These are phyloP conservation scores for Nyctibius bracteatus DNA, from an alignment of 2,113 vertebrate genomes.

Conservation along the genomic window DNA sequence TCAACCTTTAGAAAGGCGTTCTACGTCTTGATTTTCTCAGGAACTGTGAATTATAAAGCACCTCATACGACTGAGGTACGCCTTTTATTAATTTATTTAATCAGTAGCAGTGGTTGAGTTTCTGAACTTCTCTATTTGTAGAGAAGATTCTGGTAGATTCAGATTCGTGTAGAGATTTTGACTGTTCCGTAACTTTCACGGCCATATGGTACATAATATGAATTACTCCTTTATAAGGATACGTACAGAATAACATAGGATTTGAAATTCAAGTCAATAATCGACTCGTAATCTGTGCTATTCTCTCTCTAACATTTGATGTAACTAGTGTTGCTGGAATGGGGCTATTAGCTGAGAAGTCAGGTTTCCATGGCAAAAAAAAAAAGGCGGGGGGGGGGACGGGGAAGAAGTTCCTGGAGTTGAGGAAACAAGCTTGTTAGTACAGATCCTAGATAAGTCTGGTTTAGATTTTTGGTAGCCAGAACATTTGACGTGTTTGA, in stretches of 20 bases:
- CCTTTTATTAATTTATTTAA: neutral
- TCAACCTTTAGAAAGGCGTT: neutral
- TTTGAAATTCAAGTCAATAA: neutral
- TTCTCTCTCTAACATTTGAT: neutral
- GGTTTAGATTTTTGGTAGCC: neutral
- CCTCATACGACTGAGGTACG: neutral
- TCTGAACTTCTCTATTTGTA: neutral
- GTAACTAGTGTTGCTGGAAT: neutral
- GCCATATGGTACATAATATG: neutral
- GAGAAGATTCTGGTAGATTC: neutral
- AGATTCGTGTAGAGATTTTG: neutral
- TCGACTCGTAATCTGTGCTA: neutral
- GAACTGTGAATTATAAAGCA: neutral
- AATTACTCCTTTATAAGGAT: neutral
- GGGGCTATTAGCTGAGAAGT: neutral
- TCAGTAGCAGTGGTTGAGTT: neutral
- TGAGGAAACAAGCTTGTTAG: neutral
- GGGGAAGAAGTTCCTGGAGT: neutral
- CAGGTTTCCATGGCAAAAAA: neutral
- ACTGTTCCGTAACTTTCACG: neutral
- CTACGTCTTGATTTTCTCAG: neutral
- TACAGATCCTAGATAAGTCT: neutral
- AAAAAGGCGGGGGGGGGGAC: fast-evolving
- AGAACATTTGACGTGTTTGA: neutral
- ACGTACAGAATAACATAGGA: neutral